Evolutionary conservation across 2,113 vertebrate genomes (phyloP), one percentile per base, ranked within the genome.

Genomic region (Ceyx margarethae): DNA sequence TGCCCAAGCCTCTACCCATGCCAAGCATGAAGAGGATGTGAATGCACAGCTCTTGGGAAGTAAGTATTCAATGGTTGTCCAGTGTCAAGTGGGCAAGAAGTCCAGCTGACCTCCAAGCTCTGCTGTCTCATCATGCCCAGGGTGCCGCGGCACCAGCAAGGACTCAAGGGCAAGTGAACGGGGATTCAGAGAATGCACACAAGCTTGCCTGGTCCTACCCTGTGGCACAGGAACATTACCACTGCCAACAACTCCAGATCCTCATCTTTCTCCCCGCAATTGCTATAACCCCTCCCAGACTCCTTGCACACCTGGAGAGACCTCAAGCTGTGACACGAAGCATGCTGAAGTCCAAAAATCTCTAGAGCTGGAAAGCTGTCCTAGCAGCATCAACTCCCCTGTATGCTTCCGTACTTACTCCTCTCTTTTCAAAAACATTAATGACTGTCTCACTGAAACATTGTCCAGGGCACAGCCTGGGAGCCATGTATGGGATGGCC

Each of bases 81-180:
- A 0, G 57, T 6, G 57, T 40, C 3, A 19, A 29, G 19, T 26
- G 19, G 35, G 23, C 31, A 37, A 6, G 2, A 54, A 69, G 31
- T 48, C 28, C 4, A 2, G 16, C 46, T 62, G 50, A 68, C 23
- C 50, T 46, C 50, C 66, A 31, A 6, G 69, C 33, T 75, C 54
- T 33, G 57, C 73, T 81, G 29, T 74, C 23, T 76, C 20, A 9
- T 60, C 5, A 3, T 15, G 35, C 53, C 37, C 20, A 35, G 33
- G 10, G 16, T 35, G 25, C 35, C 0, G 0, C 2, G 51, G 43
- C 85, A 85, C 25, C 40, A 51, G 35, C 50, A 61, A 43, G 26
- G 25, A 66, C 11, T 58, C 0, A 1, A 57, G 77, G 45, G 28
- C 14, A 53, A 65, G 48, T 0, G 0, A 1, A 1, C 67, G 15